Evolutionary conservation across 2,113 vertebrate genomes (phyloP).

Genomic region (Oncorhynchus kisutch): DNA sequence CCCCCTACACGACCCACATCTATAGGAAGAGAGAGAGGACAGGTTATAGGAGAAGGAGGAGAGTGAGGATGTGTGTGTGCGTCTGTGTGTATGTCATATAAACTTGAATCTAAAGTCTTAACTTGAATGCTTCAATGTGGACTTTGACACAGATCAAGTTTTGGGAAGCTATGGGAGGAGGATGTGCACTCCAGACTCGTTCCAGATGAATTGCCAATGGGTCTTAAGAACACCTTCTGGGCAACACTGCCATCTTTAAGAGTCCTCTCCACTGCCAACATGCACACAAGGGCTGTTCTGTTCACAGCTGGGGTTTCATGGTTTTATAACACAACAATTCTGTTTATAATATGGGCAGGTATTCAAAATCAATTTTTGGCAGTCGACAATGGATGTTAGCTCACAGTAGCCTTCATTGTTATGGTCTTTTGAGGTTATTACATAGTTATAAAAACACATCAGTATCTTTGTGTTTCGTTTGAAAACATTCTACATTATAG

Average conservation of each 20-base stretch:
- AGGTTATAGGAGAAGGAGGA: not conserved
- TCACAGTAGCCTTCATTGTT: too few relatives aligned
- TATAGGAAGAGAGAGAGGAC: not conserved
- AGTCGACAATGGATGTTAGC: too few relatives aligned
- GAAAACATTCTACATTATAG: too few relatives aligned
- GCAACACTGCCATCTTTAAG: constrained; percentile 43
- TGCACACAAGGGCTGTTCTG: not conserved
- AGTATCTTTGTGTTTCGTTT: too few relatives aligned
- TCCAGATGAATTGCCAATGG: constrained; percentile 32
- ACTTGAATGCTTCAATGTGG: constrained; percentile 32
- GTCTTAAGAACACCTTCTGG: constrained; percentile 17
- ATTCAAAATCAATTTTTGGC: not conserved
- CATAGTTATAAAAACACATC: too few relatives aligned
- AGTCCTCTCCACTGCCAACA: not conserved
- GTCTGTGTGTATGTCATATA: not conserved
- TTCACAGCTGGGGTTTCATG: not conserved
- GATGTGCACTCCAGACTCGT: constrained; percentile 51
- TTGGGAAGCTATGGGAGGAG: constrained; percentile 56
- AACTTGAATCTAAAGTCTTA: not conserved
- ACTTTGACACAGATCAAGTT: constrained; percentile 60
- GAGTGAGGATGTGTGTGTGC: not conserved
- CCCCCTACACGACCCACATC: constrained; percentile 66
- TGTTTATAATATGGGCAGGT: not conserved
- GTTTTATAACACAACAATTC: not conserved
- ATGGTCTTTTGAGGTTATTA: too few relatives aligned